Evolutionary conservation across 2,888 invertebrate species (phyloP), one percentile per base, ranked within the genome.

Genomic region (Daptonema setosum): DNA sequence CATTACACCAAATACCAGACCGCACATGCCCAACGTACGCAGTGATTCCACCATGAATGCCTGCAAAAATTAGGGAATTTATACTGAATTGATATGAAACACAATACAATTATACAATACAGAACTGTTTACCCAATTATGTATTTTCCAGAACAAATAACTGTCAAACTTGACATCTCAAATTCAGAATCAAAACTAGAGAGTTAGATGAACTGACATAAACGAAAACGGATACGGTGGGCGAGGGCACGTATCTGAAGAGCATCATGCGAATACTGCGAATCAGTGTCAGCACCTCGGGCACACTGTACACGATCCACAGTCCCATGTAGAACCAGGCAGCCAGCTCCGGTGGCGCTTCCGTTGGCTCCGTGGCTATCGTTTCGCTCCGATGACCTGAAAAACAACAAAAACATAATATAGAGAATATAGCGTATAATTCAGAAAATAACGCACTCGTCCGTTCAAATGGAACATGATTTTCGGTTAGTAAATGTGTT

Each of bases 1-100:
- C 55, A 93, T 76, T 52, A 91, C 80, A 60, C 81, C 80, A 71
- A 87, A 85, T 67, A 86, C 81, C 63, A 91, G 76, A 41, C 88
- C 70, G 0, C 82, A 84, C 62, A 87, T 73, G 51, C 93, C 93
- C 57, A 85, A 75, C 0, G 85, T 82, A 68, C 87, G 87, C 54
- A 85, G 76, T 3, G 85, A 83, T 75, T 93, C 91, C 70, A 85
- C 82, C 52, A 85, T 66, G 63, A 83, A 80, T 56, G 87, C 67
- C 73, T 73, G 60, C 14, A 63, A 29, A n/a, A n/a, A n/a, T n/a
- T n/a, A n/a, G n/a, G n/a, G n/a, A n/a, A n/a, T n/a, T n/a, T n/a
- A n/a, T n/a, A n/a, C n/a, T n/a, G n/a, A n/a, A n/a, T n/a, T n/a
- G n/a, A n/a, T n/a, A n/a, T n/a, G n/a, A n/a, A n/a, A n/a, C n/a